phyloP scores from a whole-genome alignment of 2,888 invertebrate genomes.

The Lysandra bellargus region DNA sequence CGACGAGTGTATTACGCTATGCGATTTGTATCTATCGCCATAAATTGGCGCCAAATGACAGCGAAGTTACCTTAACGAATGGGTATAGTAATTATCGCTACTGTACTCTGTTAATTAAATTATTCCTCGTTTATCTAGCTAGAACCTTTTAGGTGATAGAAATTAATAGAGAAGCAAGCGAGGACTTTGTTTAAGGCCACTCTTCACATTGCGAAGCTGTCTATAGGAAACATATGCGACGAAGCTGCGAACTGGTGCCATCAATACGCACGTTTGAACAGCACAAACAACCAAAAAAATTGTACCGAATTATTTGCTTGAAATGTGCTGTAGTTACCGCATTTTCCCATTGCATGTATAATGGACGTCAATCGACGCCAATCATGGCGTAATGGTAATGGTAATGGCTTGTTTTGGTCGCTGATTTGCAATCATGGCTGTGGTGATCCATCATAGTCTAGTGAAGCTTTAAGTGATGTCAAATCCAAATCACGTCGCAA shows the following conservation, averaged over 20 bases:
- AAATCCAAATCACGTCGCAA: neutral
- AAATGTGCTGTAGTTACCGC: too few relatives aligned
- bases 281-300: too few relatives aligned
- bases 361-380: too few relatives aligned
- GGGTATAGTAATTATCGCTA: neutral
- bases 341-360: too few relatives aligned
- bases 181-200: too few relatives aligned
- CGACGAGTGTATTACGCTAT: neutral
- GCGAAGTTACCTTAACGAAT: neutral
- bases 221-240: too few relatives aligned
- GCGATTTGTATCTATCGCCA: conserved; percentile 10
- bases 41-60: neutral
- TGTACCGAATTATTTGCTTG: too few relatives aligned
- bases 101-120: conserved; percentile 4
- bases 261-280: too few relatives aligned
- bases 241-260: too few relatives aligned
- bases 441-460: neutral
- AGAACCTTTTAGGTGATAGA: neutral
- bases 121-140: neutral
- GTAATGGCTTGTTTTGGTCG: too few relatives aligned
- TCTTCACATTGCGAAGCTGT: too few relatives aligned
- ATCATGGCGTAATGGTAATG: too few relatives aligned
- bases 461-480: neutral
- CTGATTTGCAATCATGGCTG: neutral
- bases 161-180: neutral